These are phyloP conservation scores for Esperia sulphurella DNA, from an alignment of 2,888 invertebrate species.

Conservation along the genomic window DNA sequence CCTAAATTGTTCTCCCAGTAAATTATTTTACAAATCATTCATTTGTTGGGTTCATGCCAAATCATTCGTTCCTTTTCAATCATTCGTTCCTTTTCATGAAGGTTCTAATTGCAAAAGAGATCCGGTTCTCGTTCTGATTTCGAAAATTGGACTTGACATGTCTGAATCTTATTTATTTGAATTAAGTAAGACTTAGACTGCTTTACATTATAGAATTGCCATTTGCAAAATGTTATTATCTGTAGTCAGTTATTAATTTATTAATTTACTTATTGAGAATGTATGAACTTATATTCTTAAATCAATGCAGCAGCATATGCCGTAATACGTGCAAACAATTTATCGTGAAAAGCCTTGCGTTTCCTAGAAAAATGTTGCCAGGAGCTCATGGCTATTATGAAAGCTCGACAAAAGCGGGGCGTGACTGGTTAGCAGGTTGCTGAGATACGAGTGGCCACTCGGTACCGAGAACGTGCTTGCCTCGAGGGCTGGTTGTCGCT, in stretches of 20 bases:
- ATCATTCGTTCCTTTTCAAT: neutral
- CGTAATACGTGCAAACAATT: constrained; percentile 8
- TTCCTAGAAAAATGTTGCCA: constrained; percentile 12
- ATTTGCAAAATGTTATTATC: too few species aligned
- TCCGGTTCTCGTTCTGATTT: too few species aligned
- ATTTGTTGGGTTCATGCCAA: constrained; percentile 4
- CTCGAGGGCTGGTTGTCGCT: constrained; percentile 16
- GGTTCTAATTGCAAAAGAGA: too few species aligned
- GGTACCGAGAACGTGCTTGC: constrained; percentile 19
- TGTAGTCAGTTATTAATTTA: too few species aligned
- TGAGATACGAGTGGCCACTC: constrained; percentile 20
- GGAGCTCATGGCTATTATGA: constrained; percentile 10
- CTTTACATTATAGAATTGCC: too few species aligned
- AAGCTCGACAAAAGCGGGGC: constrained; percentile 14
- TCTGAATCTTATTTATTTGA: too few species aligned
- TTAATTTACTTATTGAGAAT: too few species aligned
- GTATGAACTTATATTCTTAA: too few species aligned
- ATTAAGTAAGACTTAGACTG: too few species aligned
- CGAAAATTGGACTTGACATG: too few species aligned
- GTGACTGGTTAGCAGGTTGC: constrained; percentile 21
- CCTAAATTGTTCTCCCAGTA: neutral
- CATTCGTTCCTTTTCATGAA: too few species aligned
- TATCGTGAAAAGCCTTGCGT: neutral
- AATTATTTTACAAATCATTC: neutral
- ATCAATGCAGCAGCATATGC: too few species aligned